Evolutionary conservation across 2,797 vertebrate species (phyloP), one percentile per base, ranked within the genome.

Genomic region (Champsocephalus esox): DNA sequence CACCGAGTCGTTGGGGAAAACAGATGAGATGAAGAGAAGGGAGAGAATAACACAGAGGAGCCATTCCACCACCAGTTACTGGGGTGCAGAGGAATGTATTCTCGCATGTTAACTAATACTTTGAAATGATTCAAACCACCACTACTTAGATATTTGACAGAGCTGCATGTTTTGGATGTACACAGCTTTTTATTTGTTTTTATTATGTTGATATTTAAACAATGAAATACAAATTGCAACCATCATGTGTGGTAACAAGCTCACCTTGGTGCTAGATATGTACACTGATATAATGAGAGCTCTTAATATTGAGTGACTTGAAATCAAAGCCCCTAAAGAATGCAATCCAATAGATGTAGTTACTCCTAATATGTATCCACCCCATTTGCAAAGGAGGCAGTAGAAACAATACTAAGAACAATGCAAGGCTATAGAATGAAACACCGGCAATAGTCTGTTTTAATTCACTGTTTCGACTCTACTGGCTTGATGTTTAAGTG

Each of bases 1-100:
- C 84, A 84, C 80, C 9, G 41, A 75, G 71, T 92, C 93, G 85
- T 81, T 21, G 9, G 90, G 90, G 90, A 87, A 85, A 91, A 89
- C 80, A 62, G 68, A 67, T 61, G 78, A 87, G 84, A 87, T 79
- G 79, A 87, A 88, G 75, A 79, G 83, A 77, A 62, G 55, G 64
- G 79, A 76, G 75, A 75, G 84, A 85, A 86, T 73, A 89, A 83
- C 81, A 76, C 52, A 76, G 70, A 84, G 67, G 72, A 28, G 49
- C 66, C 17, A 24, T 63, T 70, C 24, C 55, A 70, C 80, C 71
- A 63, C 54, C 75, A 62, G 63, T 59, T 51, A 64, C 61, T 58
- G 24, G 24, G 24, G 24, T 24, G 24, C 24, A 24, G 24, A 87
- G 54, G 70, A 80, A 83, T 88, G 86, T 69, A 84, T 73, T 70